Base-by-base conservation (phyloP, 2,113 vertebrate genomes). In the Sceloporus undulatus region DNA sequence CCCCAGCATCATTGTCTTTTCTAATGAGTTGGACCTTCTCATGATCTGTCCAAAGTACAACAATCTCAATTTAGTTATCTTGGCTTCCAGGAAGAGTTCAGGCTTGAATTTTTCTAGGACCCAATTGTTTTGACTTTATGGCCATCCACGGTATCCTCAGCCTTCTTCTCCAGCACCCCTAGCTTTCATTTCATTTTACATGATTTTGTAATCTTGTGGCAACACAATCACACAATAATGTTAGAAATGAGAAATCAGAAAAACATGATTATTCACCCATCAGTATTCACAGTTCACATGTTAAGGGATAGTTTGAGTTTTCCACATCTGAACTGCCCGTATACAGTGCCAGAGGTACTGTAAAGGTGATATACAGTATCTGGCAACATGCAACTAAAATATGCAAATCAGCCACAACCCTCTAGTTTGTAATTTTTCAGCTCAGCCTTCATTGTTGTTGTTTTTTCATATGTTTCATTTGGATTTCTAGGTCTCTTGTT, bases 381-480 rank as follows among this genome's bases (percentile, higher is more conserved):
- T 85, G 59, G 62, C 84, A 85, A 66, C 16, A 68, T 79, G 75
- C 62, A 78, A n/a, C 40, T 76, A 16, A 88, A 88, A 77, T 88
- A 78, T 77, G 73, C 34, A 78, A 88, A 88, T 88, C 27, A 84
- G 23, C 65, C 70, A 23, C 48, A 56, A 42, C 65, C 62, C 23
- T 23, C 81, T 18, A 54, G 74, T 29, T 78, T 84, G 40, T 77
- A 84, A 68, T 77, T 29, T 88, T 78, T n/a, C 74, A 84, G 74
- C 59, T 21, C 59, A 84, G 87, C 48, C 74, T 84, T 84, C n/a
- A 77, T n/a, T 88, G n/a, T 14, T 88, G 16, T 2, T 56, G 29
- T 23, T 29, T 65, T 34, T 65, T 77, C 9, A 40, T 82, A 48
- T 75, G 8, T 27, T 70, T 74, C 59, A n/a, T 77, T 56, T 68